Conservation (phyloP, 2,888 invertebrate species). For the Unio delphinus region DNA sequence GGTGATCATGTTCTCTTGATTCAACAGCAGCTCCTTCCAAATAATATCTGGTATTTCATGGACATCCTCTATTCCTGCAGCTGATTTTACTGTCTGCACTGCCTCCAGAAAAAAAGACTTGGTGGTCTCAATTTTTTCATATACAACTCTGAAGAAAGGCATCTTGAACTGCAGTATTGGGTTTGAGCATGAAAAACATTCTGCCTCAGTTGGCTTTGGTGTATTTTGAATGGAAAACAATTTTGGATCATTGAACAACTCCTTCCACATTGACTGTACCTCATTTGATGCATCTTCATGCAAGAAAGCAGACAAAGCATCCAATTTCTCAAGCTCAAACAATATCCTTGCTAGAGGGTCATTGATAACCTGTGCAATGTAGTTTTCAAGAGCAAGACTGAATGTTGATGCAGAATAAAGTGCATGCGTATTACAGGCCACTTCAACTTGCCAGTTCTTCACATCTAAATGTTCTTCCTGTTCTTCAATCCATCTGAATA, state of each 20-base stretch:
- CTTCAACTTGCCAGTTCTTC: constrained; percentile 23
- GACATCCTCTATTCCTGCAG: constrained; percentile 29
- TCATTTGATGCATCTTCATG: constrained; percentile 1
- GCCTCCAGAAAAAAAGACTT: constrained; percentile 28
- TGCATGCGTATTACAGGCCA: constrained; percentile 27
- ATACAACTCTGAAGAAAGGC: constrained; percentile 28
- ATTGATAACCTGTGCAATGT: constrained; percentile 20
- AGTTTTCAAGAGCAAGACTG: constrained; percentile 28
- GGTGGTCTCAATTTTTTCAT: constrained; percentile 21
- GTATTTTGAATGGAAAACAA: constrained; percentile 19
- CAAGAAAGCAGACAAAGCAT: constrained; percentile 24
- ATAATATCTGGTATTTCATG: constrained; percentile 29
- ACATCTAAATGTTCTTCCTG: neutral
- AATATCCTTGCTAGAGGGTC: constrained; percentile 30
- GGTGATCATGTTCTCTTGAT: constrained; percentile 22
- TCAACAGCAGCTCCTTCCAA: constrained; percentile 13
- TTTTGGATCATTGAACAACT: constrained; percentile 4
- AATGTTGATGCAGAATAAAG: constrained; percentile 20
- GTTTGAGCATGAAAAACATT: constrained; percentile 28
- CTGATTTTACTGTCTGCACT: constrained; percentile 16
- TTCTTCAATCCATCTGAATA: constrained; percentile 5
- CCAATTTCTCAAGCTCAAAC: constrained; percentile 21
- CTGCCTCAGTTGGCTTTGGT: constrained; percentile 31
- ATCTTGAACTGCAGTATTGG: constrained; percentile 15
- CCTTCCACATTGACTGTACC: constrained; percentile 14